phyloP scores from a whole-genome alignment of 2,888 invertebrate species.

The Trissolcus japonicus region DNA sequence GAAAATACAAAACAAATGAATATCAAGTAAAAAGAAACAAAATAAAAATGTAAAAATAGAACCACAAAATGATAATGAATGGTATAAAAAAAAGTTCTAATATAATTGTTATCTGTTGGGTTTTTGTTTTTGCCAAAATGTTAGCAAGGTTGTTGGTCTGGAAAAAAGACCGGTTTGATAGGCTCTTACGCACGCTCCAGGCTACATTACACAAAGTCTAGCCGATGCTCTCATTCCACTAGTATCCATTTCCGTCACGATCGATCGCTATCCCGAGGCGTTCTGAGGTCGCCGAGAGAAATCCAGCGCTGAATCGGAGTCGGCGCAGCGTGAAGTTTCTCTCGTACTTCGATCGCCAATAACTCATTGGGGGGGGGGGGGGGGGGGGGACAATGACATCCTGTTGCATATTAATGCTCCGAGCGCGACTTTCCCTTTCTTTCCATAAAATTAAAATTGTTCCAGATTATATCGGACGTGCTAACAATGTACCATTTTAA shows the following conservation, averaged over 20 bases:
- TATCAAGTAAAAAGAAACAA: too few relatives aligned
- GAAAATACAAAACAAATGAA: too few relatives aligned
- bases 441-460: slow-evolving; percentile 48
- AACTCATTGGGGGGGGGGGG: slow-evolving; percentile 31
- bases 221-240: slow-evolving; percentile 47
- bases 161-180: slow-evolving; percentile 38
- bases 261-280: slow-evolving; percentile 50
- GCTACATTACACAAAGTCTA: slow-evolving; percentile 50
- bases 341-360: slow-evolving; percentile 53
- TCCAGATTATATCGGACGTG: slow-evolving; percentile 40
- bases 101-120: too few relatives aligned
- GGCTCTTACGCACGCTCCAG: slow-evolving; percentile 39
- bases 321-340: slow-evolving; percentile 51
- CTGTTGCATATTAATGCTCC: slow-evolving; percentile 54
- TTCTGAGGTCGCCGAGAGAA: slow-evolving; percentile 50
- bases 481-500: slow-evolving; percentile 26
- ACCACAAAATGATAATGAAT: too few relatives aligned
- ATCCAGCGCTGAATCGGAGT: slow-evolving; percentile 43
- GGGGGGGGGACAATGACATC: slow-evolving; percentile 54
- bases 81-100: too few relatives aligned
- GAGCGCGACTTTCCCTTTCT: slow-evolving; percentile 52
- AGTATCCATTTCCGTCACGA: slow-evolving; percentile 52
- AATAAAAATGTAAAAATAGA: too few relatives aligned
- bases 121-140: too few relatives aligned
- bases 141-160: slow-evolving; percentile 37